phyloP scores from a whole-genome alignment of 2,113 vertebrate species.

The Podilymbus podiceps region DNA sequence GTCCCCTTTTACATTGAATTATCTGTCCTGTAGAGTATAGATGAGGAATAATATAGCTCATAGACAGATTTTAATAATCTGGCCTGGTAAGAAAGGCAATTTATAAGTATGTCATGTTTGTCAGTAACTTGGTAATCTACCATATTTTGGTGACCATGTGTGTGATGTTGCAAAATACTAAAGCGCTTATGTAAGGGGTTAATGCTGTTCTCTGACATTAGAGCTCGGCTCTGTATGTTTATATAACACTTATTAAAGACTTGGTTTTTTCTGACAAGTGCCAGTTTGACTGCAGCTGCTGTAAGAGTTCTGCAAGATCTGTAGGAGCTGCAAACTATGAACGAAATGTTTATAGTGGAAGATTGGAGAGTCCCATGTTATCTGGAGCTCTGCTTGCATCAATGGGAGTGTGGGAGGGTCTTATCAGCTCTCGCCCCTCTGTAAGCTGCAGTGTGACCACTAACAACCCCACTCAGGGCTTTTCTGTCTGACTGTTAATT shows the following conservation, averaged over 20 bases:
- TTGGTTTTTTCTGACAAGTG: not conserved
- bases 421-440: not conserved
- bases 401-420: not conserved
- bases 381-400: not conserved
- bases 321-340: not conserved
- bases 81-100: not conserved
- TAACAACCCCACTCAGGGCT: not conserved
- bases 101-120: not conserved
- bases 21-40: accelerated
- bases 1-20: not conserved
- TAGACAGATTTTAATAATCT: not conserved
- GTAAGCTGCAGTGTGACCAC: not conserved
- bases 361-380: not conserved
- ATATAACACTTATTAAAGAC: not conserved
- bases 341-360: not conserved
- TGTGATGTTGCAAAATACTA: not conserved
- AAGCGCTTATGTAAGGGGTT: not conserved
- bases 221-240: not conserved
- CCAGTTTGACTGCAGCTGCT: not conserved
- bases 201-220: not conserved
- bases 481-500: not conserved
- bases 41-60: not conserved
- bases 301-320: not conserved
- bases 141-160: not conserved
- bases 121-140: not conserved